These are phyloP conservation scores for Ranitomeya imitator DNA, from an alignment of 2,113 vertebrate genomes.

Conservation along the genomic window DNA sequence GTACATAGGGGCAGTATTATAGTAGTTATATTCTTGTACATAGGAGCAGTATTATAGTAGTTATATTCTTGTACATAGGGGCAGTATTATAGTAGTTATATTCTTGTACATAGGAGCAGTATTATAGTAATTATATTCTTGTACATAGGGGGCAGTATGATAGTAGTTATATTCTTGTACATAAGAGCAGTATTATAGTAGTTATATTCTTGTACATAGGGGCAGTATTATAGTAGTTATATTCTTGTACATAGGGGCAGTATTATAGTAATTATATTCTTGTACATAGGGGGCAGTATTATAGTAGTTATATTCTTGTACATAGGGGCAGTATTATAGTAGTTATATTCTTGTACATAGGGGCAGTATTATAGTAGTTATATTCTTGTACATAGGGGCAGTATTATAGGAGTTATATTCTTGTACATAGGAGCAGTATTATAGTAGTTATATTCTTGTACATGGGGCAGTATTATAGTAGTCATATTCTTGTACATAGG, in stretches of 20 bases:
- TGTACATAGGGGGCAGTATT: too few relatives aligned
- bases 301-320: too few relatives aligned
- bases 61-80: too few relatives aligned
- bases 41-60: too few relatives aligned
- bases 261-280: too few relatives aligned
- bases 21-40: too few relatives aligned
- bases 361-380: background rate
- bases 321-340: too few relatives aligned
- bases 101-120: background rate
- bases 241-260: background rate
- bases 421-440: background rate
- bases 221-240: constrained; percentile 1
- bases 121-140: constrained; percentile 2
- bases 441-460: too few relatives aligned
- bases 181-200: background rate
- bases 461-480: background rate
- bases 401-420: background rate
- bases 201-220: background rate
- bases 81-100: background rate
- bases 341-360: too few relatives aligned
- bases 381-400: background rate
- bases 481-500: background rate
- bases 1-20: too few relatives aligned
- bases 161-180: background rate
- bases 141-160: background rate